These are phyloP conservation scores for Micronisus gabar DNA, from an alignment of 2,113 vertebrate genomes.

Conservation along the genomic window DNA sequence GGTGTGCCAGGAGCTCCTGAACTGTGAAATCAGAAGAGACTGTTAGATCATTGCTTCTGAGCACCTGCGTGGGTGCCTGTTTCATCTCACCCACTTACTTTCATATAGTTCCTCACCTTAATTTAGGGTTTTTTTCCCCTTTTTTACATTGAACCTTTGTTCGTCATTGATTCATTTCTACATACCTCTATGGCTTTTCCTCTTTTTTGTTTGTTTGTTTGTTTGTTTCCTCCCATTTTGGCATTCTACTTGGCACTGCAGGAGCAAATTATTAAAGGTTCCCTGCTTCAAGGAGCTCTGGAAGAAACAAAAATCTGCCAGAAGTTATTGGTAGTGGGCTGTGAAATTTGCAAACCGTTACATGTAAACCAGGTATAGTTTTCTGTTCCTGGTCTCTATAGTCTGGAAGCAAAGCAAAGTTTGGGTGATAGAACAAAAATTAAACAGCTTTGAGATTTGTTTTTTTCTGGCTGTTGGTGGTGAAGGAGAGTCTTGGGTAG, in stretches of 20 bases:
- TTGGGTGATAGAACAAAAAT: background rate
- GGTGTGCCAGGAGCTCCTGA: background rate
- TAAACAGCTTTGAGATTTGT: background rate
- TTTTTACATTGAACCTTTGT: background rate
- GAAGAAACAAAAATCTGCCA: background rate
- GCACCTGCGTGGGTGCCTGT: accelerated
- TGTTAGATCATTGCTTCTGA: accelerated
- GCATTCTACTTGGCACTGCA: background rate
- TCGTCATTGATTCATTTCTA: background rate
- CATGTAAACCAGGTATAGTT: background rate
- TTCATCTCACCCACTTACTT: background rate
- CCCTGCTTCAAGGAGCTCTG: background rate
- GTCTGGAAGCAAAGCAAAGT: background rate
- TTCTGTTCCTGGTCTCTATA: background rate
- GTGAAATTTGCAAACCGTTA: background rate
- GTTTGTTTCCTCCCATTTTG: background rate
- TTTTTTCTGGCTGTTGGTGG: background rate
- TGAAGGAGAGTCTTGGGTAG: background rate
- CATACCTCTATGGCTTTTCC: background rate
- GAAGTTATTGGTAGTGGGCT: constrained; percentile 5
- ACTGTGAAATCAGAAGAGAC: background rate
- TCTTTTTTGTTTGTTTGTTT: background rate
- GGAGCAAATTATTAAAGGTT: constrained; percentile 10
- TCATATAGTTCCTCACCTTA: background rate
- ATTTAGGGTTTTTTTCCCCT: background rate